phyloP scores from a whole-genome alignment of 2,797 vertebrate species.

The Megalops cyprinoides region DNA sequence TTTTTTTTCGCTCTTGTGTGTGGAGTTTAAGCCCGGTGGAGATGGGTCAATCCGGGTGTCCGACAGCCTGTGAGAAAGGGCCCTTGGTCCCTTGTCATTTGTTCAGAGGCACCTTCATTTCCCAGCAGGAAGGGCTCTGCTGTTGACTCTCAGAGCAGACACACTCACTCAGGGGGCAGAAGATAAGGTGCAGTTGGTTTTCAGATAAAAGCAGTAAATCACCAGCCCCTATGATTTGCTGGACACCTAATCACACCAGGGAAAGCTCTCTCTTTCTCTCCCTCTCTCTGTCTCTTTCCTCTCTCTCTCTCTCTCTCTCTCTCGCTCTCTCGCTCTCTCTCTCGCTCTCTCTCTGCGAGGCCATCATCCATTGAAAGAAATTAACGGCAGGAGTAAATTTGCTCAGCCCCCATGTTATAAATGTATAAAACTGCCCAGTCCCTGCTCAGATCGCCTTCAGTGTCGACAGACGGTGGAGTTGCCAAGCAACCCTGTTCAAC shows the following conservation, averaged over 20 bases:
- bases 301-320: not conserved
- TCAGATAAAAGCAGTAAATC: not conserved
- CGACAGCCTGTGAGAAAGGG: not conserved
- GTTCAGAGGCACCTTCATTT: constrained; percentile 1
- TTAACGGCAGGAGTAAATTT: constrained; percentile 25
- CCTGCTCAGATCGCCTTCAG: not conserved
- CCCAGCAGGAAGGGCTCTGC: not conserved
- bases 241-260: not conserved
- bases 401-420: constrained; percentile 15
- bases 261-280: not conserved
- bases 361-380: not conserved
- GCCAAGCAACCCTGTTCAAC: constrained; percentile 17
- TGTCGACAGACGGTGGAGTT: not conserved
- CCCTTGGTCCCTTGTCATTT: not conserved
- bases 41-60: not conserved
- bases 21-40: too few relatives aligned
- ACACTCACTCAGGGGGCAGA: not conserved
- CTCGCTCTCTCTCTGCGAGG: too few relatives aligned
- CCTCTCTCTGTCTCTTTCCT: too few relatives aligned
- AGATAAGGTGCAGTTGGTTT: too few relatives aligned
- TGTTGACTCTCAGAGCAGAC: constrained; percentile 1
- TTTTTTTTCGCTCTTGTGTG: too few relatives aligned
- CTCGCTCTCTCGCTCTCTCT: not conserved
- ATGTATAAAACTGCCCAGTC: constrained; percentile 3
- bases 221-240: not conserved